phyloP scores from a whole-genome alignment of 2,888 invertebrate genomes.

The Agrilus biguttatus region DNA sequence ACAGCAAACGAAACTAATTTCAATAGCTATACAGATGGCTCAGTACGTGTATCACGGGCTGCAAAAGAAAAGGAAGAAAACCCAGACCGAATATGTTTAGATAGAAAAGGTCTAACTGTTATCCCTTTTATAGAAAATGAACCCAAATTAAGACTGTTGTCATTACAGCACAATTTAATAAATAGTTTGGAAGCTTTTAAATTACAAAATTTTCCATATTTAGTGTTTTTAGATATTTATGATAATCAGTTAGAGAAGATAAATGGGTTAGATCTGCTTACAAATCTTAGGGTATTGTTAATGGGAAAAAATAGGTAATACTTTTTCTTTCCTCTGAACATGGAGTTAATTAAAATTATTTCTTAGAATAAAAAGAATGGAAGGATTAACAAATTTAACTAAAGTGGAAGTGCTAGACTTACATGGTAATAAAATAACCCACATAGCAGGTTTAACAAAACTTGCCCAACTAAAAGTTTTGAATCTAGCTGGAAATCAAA shows the following conservation, averaged over 20 bases:
- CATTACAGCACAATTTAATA: constrained; percentile 85
- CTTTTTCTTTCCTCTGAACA: too few relatives aligned
- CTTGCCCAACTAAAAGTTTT: constrained; percentile 73
- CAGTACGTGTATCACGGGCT: constrained; percentile 53
- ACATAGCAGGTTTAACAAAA: constrained; percentile 50
- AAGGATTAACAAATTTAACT: constrained; percentile 53
- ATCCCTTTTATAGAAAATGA: constrained; percentile 75
- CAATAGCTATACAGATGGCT: constrained; percentile 48
- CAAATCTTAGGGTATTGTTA: constrained; percentile 69
- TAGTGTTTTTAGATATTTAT: constrained; percentile 87
- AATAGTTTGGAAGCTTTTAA: constrained; percentile 52
- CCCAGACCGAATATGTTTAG: constrained; percentile 80
- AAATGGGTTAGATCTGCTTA: constrained; percentile 59
- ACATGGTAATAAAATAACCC: constrained; percentile 77
- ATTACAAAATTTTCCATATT: constrained; percentile 43
- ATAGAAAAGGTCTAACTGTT: constrained; percentile 67
- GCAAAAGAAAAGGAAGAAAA: constrained; percentile 66
- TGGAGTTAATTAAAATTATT: constrained; percentile 1
- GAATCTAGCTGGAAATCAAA: constrained; percentile 85
- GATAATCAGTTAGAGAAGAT: constrained; percentile 89
- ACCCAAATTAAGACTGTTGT: constrained; percentile 65
- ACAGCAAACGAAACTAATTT: constrained; percentile 27
- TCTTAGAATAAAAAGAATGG: constrained; percentile 59
- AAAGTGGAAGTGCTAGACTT: constrained; percentile 84
- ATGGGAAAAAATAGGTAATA: constrained; percentile 79